Percentiles rank a stretch among this genome's conserved stretches.
These are phyloP conservation scores for Polydrusus cervinus DNA, from an alignment of 2,888 invertebrate genomes.

Conservation along the genomic window DNA sequence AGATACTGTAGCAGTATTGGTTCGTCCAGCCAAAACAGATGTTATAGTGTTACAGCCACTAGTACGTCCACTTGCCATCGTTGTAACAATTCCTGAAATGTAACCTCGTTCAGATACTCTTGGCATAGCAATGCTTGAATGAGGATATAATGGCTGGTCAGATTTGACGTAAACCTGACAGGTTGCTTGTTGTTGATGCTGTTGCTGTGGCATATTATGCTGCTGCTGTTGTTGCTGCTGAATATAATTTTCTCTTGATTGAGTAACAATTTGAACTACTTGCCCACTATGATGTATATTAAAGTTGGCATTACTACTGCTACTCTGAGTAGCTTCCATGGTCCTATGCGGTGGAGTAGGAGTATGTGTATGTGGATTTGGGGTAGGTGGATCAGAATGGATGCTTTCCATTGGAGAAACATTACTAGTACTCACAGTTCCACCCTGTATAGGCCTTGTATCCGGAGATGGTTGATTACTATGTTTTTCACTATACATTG, in stretches of 20 bases:
- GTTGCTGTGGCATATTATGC: slow-evolving; percentile 40
- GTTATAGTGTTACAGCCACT: slow-evolving; percentile 88
- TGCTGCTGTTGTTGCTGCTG: slow-evolving; percentile 51
- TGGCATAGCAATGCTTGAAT: slow-evolving; percentile 50
- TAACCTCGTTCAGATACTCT: slow-evolving; percentile 42
- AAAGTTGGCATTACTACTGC: slow-evolving; percentile 40
- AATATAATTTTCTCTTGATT: slow-evolving; percentile 51
- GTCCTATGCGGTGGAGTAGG: slow-evolving; percentile 50
- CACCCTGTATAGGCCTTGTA: slow-evolving; percentile 86
- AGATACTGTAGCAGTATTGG: slow-evolving; percentile 85
- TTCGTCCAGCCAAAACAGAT: slow-evolving; percentile 83
- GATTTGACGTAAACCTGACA: slow-evolving; percentile 53
- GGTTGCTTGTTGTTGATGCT: slow-evolving; percentile 44
- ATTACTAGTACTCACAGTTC: slow-evolving; percentile 88
- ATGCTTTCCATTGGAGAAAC: slow-evolving; percentile 81
- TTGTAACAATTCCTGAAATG: slow-evolving; percentile 72
- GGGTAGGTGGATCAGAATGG: slow-evolving; percentile 73
- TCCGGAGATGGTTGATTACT: slow-evolving; percentile 74
- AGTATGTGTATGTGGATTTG: slow-evolving; percentile 67
- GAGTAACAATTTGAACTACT: slow-evolving; percentile 51
- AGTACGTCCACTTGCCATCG: slow-evolving; percentile 84
- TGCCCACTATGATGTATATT: slow-evolving; percentile 50
- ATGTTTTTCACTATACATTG: slow-evolving; percentile 77
- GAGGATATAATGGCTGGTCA: slow-evolving; percentile 54
- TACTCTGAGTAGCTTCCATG: slow-evolving; percentile 54